Percentiles rank a stretch among this genome's conserved stretches.
Evolutionary conservation across 1,140 invertebrate species (phyloP).

Genomic region (Coenobita brevimanus): DNA sequence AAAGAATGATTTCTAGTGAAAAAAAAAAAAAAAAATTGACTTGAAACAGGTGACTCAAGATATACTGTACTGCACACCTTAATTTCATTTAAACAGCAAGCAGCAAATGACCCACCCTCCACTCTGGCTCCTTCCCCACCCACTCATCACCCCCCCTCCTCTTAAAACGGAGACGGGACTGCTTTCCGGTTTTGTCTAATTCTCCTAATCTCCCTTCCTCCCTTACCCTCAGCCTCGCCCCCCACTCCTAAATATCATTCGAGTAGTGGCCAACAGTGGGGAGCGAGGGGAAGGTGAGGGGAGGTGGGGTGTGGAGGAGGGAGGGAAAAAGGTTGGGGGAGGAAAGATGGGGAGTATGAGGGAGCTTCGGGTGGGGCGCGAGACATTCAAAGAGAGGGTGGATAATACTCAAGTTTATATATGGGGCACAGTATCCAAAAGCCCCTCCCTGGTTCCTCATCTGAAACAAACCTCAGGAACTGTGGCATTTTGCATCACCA

Average conservation of each 20-base stretch:
- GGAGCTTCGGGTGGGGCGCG: neutral
- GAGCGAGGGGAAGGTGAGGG: neutral
- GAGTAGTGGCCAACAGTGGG: neutral
- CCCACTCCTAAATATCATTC: neutral
- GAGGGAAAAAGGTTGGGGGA: neutral
- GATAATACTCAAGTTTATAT: slow-evolving; percentile 1
- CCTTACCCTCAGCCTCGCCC: neutral
- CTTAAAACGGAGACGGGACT: neutral
- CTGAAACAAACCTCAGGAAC: too few species aligned
- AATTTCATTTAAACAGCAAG: neutral
- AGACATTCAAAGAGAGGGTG: neutral
- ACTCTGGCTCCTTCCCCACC: neutral
- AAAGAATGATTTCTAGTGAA: too few species aligned
- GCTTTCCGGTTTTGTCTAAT: neutral
- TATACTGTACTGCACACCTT: too few species aligned
- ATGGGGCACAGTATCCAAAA: too few species aligned
- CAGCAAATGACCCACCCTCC: neutral
- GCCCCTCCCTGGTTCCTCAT: too few species aligned
- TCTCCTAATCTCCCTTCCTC: neutral
- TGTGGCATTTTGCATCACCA: too few species aligned
- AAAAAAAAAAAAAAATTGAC: too few species aligned
- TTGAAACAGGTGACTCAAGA: too few species aligned
- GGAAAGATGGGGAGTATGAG: neutral
- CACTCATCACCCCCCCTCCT: neutral
- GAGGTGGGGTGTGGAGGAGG: neutral